Base-by-base conservation (phyloP, 2,113 vertebrate genomes). In the Caracal caracal region DNA sequence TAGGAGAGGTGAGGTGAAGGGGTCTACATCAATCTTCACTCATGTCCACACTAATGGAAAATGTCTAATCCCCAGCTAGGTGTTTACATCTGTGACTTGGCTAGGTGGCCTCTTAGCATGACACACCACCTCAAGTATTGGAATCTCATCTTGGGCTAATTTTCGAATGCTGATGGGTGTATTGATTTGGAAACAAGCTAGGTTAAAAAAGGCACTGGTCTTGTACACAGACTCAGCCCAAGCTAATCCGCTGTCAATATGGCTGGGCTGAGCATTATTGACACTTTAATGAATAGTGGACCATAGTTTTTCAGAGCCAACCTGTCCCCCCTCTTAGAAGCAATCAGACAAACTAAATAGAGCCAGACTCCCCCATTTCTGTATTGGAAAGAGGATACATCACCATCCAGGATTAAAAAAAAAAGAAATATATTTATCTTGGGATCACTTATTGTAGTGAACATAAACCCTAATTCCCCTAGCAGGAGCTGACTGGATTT, bases 141-240 rank as follows among this genome's bases (percentile, higher is more conserved):
- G 98, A 99, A 99, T 99, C 98, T 98, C 98, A 98, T 99, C 98
- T 98, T 13, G 92, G 97, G 98, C 98, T 99, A 98, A 99, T 99
- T 99, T 99, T 99, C 97, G 2, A 98, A 98, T 98, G 98, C 98
- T 98, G 98, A 99, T 99, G 98, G 98, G 94, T 96, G 47, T 99
- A 99, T 99, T 98, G 98, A 99, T 99, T 97, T 98, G 98, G 98
- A 98, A 98, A 98, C 98, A 98, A 99, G 98, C 98, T 96, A 97
- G 98, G 98, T 98, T 98, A 98, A 98, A 97, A 98, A 98, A 98
- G 98, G 98, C 97, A 97, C 98, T 98, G 98, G 97, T 98, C 98
- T 98, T 96, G 97, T 98, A 98, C 98, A 98, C 97, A 97, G 97
- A 98, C 98, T 88, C 65, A 93, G 97, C 97, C 95, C 97, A 93